These are phyloP conservation scores for Tetramorium simillimum DNA, from an alignment of 1,140 invertebrate genomes.

Conservation along the genomic window DNA sequence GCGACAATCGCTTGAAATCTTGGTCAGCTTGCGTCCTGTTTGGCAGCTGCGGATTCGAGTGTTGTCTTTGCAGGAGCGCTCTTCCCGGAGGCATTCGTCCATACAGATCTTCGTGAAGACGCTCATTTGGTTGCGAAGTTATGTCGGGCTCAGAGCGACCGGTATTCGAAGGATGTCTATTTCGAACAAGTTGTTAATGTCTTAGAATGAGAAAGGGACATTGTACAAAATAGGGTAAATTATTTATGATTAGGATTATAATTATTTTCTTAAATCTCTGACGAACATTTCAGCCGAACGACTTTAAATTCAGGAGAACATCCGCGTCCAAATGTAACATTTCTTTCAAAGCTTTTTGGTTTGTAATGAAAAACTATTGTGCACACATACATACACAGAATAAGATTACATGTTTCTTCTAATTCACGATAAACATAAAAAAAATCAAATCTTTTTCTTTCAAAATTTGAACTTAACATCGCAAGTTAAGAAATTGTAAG, in stretches of 20 bases:
- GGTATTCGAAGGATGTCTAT: conserved; percentile 60
- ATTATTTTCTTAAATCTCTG: background rate
- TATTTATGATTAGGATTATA: background rate
- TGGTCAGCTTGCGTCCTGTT: conserved; percentile 61
- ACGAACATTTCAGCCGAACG: background rate
- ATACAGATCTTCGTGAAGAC: conserved; percentile 55
- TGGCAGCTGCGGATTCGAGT: conserved; percentile 81
- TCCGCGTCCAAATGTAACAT: background rate
- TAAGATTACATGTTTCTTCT: background rate
- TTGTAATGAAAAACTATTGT: background rate
- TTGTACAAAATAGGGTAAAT: background rate
- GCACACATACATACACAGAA: no score
- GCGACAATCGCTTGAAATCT: conserved; percentile 54
- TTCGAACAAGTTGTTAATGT: background rate
- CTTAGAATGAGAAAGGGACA: background rate
- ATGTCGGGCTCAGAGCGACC: conserved; percentile 68
- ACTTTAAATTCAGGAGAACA: background rate
- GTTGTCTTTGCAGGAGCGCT: conserved; percentile 75
- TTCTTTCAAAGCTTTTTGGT: background rate
- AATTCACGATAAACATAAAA: background rate
- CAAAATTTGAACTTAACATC: background rate
- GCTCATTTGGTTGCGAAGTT: conserved; percentile 45
- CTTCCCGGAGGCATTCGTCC: conserved; percentile 28
- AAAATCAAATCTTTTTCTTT: background rate
- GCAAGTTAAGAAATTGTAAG: background rate